Conservation (phyloP, 1,140 invertebrate genomes). For the Orius laevigatus region DNA sequence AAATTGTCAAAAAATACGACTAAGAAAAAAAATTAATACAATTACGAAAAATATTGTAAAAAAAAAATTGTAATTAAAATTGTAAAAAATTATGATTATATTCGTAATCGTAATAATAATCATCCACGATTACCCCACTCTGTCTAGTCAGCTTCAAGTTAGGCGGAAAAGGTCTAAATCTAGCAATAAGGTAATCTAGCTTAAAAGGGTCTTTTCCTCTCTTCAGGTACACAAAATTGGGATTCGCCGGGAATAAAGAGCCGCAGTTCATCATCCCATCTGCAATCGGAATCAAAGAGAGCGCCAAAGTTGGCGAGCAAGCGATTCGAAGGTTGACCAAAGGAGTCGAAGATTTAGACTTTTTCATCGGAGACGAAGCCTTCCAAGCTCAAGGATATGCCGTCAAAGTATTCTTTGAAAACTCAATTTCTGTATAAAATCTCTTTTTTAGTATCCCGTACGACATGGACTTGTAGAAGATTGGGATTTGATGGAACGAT, state of each 20-base stretch:
- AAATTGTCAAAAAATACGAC: too few species aligned
- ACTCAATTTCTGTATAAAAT: neutral
- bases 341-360: conserved; percentile 95
- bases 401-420: conserved; percentile 50
- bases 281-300: conserved; percentile 91
- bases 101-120: too few species aligned
- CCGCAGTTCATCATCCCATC: conserved; percentile 99
- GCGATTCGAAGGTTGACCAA: conserved; percentile 74
- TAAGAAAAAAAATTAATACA: too few species aligned
- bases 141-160: too few species aligned
- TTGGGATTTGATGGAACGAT: conserved; percentile 99
- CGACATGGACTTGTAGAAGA: conserved; percentile 98
- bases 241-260: conserved; percentile 96
- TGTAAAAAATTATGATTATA: too few species aligned
- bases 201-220: conserved; percentile 14
- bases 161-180: too few species aligned
- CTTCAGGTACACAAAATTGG: conserved; percentile 89
- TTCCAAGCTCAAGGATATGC: conserved; percentile 89
- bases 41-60: too few species aligned
- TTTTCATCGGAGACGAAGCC: conserved; percentile 95
- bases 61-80: too few species aligned
- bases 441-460: conserved; percentile 74
- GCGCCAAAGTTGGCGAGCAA: conserved; percentile 86
- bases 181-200: too few species aligned
- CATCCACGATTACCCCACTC: too few species aligned